Conservation (phyloP, 2,113 vertebrate genomes). For the Otocyon megalotis region DNA sequence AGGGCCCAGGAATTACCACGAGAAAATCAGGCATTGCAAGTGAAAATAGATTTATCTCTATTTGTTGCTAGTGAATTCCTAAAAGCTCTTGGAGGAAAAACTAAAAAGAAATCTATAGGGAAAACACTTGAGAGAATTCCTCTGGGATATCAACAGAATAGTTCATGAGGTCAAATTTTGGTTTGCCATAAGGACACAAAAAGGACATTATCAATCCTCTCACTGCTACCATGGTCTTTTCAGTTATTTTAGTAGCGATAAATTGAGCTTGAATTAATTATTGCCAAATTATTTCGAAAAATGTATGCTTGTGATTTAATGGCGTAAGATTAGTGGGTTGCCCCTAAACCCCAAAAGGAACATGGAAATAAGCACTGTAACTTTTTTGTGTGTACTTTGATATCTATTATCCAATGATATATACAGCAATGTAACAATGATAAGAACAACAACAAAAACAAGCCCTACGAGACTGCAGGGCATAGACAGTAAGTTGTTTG, state of each 20-base stretch:
- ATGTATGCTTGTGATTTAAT: background rate
- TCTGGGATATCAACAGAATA: conserved; percentile 27
- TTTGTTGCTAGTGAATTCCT: conserved; percentile 61
- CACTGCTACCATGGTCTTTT: background rate
- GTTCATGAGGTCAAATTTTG: conserved; percentile 46
- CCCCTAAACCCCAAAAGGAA: background rate
- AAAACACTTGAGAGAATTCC: conserved; percentile 56
- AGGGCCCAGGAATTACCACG: background rate
- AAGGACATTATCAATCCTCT: background rate
- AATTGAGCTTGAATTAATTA: conserved; percentile 28
- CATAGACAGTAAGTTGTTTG: background rate
- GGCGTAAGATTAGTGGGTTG: background rate
- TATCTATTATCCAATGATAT: background rate
- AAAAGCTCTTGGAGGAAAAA: conserved; percentile 44
- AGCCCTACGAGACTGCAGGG: fast-evolving
- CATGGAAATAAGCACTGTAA: background rate
- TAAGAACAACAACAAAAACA: background rate
- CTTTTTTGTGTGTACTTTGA: background rate
- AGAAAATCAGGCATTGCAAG: background rate
- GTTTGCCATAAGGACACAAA: background rate
- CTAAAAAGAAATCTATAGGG: background rate
- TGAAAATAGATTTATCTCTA: conserved; percentile 63
- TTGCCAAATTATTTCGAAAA: conserved; percentile 30
- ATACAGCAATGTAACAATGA: background rate
- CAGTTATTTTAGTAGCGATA: conserved; percentile 21